These are phyloP conservation scores for Actinia tenebrosa DNA, from an alignment of 64 coral and sea anemone species.

Conservation along the genomic window DNA sequence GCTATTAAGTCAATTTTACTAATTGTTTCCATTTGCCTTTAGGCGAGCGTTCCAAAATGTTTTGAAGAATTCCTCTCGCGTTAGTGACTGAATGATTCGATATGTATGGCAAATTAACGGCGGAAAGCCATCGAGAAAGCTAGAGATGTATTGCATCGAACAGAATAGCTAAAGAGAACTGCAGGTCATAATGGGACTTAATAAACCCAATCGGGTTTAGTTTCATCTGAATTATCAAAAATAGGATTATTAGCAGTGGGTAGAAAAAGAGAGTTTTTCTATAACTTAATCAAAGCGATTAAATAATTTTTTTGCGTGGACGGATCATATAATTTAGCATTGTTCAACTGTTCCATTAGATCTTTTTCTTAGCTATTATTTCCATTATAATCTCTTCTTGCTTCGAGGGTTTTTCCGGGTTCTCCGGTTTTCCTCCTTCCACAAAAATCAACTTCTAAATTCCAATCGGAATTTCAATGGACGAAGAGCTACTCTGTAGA, in stretches of 20 bases:
- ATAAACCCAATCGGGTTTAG: background rate
- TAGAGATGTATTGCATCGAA: background rate
- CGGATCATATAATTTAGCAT: background rate
- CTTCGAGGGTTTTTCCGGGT: too few species aligned
- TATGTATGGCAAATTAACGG: background rate
- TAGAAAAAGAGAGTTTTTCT: background rate
- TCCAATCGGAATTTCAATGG: too few species aligned
- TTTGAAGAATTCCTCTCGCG: conserved; percentile 1
- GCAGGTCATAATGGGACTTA: background rate
- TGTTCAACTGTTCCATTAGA: background rate
- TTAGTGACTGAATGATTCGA: background rate
- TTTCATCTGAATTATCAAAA: background rate
- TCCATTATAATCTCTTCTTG: background rate
- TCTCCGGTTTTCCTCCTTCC: too few species aligned
- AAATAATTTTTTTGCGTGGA: background rate
- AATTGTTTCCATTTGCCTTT: background rate
- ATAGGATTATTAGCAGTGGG: background rate
- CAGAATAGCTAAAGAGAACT: background rate
- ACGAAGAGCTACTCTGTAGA: too few species aligned
- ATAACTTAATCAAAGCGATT: conserved; percentile 9
- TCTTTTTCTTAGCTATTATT: background rate
- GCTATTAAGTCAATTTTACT: conserved; percentile 4
- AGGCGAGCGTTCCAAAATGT: background rate
- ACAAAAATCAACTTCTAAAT: too few species aligned
- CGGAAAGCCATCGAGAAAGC: background rate